Evolutionary conservation across 2,888 invertebrate species (phyloP).

Genomic region (Acleris literana): DNA sequence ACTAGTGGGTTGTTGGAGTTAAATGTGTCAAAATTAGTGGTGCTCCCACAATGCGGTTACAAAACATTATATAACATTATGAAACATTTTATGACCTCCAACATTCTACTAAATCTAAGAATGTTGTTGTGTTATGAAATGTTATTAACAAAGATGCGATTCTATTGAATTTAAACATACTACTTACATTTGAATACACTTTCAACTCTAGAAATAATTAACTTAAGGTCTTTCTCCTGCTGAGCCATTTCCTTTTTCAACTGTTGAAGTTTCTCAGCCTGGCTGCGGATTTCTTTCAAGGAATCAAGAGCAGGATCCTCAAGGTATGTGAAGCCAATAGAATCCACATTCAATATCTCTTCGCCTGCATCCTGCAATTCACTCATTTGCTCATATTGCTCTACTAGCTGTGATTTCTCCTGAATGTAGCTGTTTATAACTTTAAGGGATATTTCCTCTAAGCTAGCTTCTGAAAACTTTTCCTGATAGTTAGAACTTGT

Average conservation of each 20-base stretch:
- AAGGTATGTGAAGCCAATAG: constrained; percentile 85
- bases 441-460: constrained; percentile 91
- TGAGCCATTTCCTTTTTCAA: constrained; percentile 85
- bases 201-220: constrained; percentile 68
- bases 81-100: no score
- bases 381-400: constrained; percentile 87
- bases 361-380: constrained; percentile 83
- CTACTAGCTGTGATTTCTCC: constrained; percentile 87
- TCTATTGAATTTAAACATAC: background rate
- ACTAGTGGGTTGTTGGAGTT: no score
- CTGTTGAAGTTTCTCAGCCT: constrained; percentile 85
- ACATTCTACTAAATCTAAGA: no score
- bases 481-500: constrained; percentile 82
- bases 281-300: constrained; percentile 85
- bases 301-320: constrained; percentile 85
- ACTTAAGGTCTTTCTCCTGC: constrained; percentile 85
- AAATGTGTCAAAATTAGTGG: no score
- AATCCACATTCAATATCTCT: constrained; percentile 82
- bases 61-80: no score
- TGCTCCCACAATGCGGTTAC: no score
- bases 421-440: constrained; percentile 87
- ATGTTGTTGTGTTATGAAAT: no score
- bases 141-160: no score
- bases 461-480: constrained; percentile 84
- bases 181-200: constrained; percentile 60